Evolutionary conservation across 2,888 invertebrate genomes (phyloP), one percentile per base, ranked within the genome.

Genomic region (Heliconius aoede): DNA sequence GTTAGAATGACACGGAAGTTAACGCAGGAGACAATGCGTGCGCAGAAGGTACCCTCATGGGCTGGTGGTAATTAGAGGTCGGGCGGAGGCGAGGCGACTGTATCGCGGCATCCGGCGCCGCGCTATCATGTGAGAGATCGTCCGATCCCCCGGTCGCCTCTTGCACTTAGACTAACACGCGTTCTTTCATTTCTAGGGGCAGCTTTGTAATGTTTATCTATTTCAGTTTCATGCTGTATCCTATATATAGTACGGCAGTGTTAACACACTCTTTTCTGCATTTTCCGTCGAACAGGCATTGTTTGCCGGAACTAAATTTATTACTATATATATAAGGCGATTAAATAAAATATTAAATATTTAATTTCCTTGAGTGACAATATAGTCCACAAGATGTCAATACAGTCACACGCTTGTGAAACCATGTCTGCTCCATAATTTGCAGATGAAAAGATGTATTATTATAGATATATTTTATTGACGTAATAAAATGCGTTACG

Each of bases 91-190:
- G 85, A 85, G 84, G 86, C 85, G 87, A 87, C 88, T 88, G 84
- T 91, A 91, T 90, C 91, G 84, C 83, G 79, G 85, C 85, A 88
- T 89, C 88, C 88, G 88, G 88, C 87, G 89, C 86, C 87, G 84
- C 87, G 79, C 83, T 90, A 92, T 92, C 92, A 87, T 89, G 90
- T 92, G 92, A 90, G 92, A 93, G 90, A 93, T 92, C 92, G 86
- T 78, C 78, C 68, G 82, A 83, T 79, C 72, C 74, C 51, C 71
- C 73, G 76, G 78, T 76, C 76, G 79, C 81, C 78, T 78, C 77
- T 65, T 77, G 80, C 80, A 81, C 80, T 81, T 76, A 79, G 78
- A 77, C 78, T 78, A 78, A 80, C 80, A 77, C 79, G 79, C 72
- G 61, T 74, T 40, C 61, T 75, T 78, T 73, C 73, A 76, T 68